Conservation (phyloP, 2,113 vertebrate genomes). For the Conger conger region DNA sequence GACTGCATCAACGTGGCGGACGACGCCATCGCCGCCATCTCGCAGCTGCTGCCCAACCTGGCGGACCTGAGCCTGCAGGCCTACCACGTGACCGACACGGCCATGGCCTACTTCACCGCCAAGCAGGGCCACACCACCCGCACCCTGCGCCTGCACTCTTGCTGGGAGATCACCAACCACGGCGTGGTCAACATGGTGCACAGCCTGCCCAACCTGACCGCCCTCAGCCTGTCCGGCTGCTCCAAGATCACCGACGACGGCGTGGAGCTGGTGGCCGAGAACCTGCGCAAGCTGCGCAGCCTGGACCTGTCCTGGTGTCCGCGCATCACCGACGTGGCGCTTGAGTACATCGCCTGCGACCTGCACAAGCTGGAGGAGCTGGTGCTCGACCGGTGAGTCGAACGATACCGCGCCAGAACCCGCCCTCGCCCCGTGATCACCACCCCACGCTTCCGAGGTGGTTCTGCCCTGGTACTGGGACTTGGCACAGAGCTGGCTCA, state of each 20-base stretch:
- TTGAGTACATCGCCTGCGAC: slow-evolving; percentile 97
- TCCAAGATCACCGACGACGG: slow-evolving; percentile 98
- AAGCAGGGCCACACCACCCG: slow-evolving; percentile 98
- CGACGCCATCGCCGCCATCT: slow-evolving; percentile 95
- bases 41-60: slow-evolving; percentile 95
- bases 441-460: too few species aligned
- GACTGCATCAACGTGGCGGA: slow-evolving; percentile 99
- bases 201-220: slow-evolving; percentile 94
- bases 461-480: too few species aligned
- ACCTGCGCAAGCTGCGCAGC: slow-evolving; percentile 90
- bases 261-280: slow-evolving; percentile 95
- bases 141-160: slow-evolving; percentile 95
- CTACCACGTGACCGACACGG: slow-evolving; percentile 97
- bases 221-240: slow-evolving; percentile 96
- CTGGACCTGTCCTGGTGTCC: slow-evolving; percentile 98
- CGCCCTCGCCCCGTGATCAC: too few species aligned
- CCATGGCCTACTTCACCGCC: slow-evolving; percentile 97
- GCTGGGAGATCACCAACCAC: slow-evolving; percentile 99
- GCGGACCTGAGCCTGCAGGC: slow-evolving; percentile 95
- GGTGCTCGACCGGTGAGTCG: slow-evolving; percentile 85
- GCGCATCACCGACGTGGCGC: slow-evolving; percentile 93
- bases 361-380: slow-evolving; percentile 97
- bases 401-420: neutral
- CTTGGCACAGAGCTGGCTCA: too few species aligned
- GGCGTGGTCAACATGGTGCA: slow-evolving; percentile 99